phyloP scores from a whole-genome alignment of 2,888 invertebrate genomes.

The Eledona agricola region DNA sequence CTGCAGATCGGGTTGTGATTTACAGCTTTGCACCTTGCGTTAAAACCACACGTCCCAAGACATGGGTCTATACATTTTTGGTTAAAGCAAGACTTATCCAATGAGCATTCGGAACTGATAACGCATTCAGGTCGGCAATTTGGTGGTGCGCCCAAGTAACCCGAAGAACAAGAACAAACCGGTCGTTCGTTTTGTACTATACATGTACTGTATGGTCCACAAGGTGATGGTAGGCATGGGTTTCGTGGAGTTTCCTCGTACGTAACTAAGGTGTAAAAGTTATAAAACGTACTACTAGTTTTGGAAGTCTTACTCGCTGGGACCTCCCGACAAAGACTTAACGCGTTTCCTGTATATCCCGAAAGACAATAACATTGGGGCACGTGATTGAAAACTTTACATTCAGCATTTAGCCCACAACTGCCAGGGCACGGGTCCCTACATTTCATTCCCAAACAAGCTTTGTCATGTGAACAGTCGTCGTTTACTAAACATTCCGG shows the following conservation, averaged over 20 bases:
- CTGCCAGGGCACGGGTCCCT: constrained; percentile 80
- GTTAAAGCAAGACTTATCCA: constrained; percentile 78
- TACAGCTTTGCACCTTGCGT: constrained; percentile 80
- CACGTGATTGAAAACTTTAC: constrained; percentile 77
- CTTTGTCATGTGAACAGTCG: constrained; percentile 75
- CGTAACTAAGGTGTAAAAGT: constrained; percentile 46
- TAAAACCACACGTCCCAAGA: constrained; percentile 77
- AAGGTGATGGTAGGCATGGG: constrained; percentile 80
- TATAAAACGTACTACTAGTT: neutral
- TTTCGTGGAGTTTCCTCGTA: constrained; percentile 65
- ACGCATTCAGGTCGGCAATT: constrained; percentile 81
- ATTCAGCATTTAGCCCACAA: constrained; percentile 81
- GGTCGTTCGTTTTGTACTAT: constrained; percentile 75
- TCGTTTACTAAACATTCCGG: constrained; percentile 84
- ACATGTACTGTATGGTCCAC: constrained; percentile 82
- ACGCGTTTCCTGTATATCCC: constrained; percentile 77
- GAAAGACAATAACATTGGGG: constrained; percentile 79
- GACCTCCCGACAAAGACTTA: constrained; percentile 68
- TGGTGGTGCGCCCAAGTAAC: constrained; percentile 79
- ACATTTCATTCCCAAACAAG: constrained; percentile 82
- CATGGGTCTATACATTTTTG: constrained; percentile 83
- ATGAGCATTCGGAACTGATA: constrained; percentile 79
- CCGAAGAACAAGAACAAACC: constrained; percentile 78
- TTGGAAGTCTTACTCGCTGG: constrained; percentile 53
- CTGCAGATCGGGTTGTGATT: constrained; percentile 84